A percentile compares a stretch with the other conserved stretches of the same genome.
Evolutionary conservation across 2,113 vertebrate species (phyloP).

Genomic region (Crotalus tigris): DNA sequence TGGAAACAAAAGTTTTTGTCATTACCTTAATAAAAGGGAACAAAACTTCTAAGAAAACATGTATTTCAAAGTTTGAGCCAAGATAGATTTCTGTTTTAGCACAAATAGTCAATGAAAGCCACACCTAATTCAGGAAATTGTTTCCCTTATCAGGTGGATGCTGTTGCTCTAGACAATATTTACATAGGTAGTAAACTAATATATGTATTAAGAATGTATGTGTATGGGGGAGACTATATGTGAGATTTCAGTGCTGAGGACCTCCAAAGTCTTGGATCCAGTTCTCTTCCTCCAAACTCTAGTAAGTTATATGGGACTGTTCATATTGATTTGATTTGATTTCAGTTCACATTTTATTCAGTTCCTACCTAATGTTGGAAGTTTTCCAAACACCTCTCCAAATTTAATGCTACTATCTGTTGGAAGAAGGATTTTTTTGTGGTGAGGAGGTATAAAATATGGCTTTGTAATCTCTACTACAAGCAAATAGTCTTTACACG

Average conservation of each 20-base stretch:
- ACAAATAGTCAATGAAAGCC: neutral
- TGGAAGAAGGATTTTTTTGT: neutral
- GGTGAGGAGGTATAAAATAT: neutral
- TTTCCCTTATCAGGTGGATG: neutral
- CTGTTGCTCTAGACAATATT: neutral
- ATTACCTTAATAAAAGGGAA: neutral
- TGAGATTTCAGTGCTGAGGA: neutral
- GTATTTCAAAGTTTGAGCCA: slow-evolving; percentile 6
- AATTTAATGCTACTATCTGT: neutral
- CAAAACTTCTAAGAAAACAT: slow-evolving; percentile 10
- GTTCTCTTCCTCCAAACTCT: neutral
- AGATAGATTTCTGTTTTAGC: neutral
- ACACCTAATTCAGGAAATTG: slow-evolving; percentile 2
- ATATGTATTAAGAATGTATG: neutral
- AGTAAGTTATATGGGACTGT: neutral
- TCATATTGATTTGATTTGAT: neutral
- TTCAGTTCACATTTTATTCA: neutral
- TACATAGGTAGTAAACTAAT: neutral
- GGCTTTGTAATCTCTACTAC: neutral
- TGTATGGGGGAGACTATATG: neutral
- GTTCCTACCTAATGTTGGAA: neutral
- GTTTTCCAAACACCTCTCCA: neutral
- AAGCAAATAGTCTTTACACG: neutral
- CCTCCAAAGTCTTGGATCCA: neutral
- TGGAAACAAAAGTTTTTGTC: slow-evolving; percentile 24